Evolutionary conservation across 2,888 invertebrate genomes (phyloP).

Genomic region (Pseudococcus viburni): DNA sequence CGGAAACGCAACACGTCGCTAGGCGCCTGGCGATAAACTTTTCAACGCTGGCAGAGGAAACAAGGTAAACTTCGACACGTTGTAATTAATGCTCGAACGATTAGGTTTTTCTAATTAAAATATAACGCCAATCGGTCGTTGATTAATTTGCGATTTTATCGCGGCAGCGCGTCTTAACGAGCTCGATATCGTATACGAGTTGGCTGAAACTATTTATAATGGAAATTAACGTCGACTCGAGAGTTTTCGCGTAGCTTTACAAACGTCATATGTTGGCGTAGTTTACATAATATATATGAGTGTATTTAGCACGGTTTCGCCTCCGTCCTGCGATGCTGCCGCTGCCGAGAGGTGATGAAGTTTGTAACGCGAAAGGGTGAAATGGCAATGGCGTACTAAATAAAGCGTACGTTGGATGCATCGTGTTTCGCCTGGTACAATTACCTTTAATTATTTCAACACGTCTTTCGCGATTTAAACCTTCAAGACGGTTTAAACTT

Average conservation of each 20-base stretch:
- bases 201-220: neutral
- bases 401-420: neutral
- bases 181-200: neutral
- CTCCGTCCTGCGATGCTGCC: neutral
- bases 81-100: slow-evolving; percentile 45
- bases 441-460: slow-evolving; percentile 43
- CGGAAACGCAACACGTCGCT: slow-evolving; percentile 10
- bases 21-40: neutral
- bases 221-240: slow-evolving; percentile 14
- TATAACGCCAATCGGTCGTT: slow-evolving; percentile 50
- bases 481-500: slow-evolving; percentile 3
- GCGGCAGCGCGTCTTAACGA: slow-evolving; percentile 10
- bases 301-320: neutral
- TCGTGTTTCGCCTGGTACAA: neutral
- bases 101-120: slow-evolving; percentile 52
- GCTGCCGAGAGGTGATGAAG: neutral
- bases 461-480: slow-evolving; percentile 38
- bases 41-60: neutral
- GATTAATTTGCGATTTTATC: slow-evolving; percentile 50
- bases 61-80: slow-evolving; percentile 26
- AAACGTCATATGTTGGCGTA: slow-evolving; percentile 1
- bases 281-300: neutral
- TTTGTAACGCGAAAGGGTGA: neutral
- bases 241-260: neutral
- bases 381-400: no score